Evolutionary conservation across 2,113 vertebrate species (phyloP), one percentile per base, ranked within the genome.

Genomic region (Plestiodon gilberti): DNA sequence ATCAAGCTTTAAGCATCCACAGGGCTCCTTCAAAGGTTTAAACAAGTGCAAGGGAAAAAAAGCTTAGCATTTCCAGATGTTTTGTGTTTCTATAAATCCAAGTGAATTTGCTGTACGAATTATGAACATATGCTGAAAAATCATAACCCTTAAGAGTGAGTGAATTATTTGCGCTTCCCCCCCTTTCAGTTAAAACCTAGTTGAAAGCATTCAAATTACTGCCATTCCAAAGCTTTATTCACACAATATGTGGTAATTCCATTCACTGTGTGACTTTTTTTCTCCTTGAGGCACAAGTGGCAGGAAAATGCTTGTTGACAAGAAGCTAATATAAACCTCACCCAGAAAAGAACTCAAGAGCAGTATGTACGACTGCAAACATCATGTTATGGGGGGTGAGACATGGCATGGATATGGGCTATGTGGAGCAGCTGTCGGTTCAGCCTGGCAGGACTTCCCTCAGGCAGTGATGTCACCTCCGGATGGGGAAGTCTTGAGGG

Each of bases 131-230:
- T 40, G 87, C 10, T 81, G 6, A 82, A 74, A 69, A 59, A 75
- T 61, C n/a, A 85, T 71, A 28, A 67, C 14, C 84, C 28, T 76
- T 61, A 76, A 89, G 22, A 67, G 14, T 43, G 3, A 81, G 13
- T 73, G 64, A 85, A 76, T 85, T 87, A 43, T 88, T 90, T 86
- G 67, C 81, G 78, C 61, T 22, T 87, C 67, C 3, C 55, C 83
- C 62, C 23, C 30, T 75, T 87, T 73, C 77, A 78, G 82, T 88
- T 28, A 87, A 79, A 82, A 79, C 43, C 81, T 65, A 81, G 5
- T 23, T 90, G 70, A 77, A 89, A 88, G 75, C 1, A 78, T 78
- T 61, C 69, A 90, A 73, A 13, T 10, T 87, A 14, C 74, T 73
- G 82, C 55, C 38, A n/a, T 85, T 85, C 87, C 85, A n/a, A 82